Percentiles rank a stretch among this genome's conserved stretches.
These are phyloP conservation scores for Drosophila sturtevanti DNA, from an alignment of 1,140 invertebrate species.

Conservation along the genomic window DNA sequence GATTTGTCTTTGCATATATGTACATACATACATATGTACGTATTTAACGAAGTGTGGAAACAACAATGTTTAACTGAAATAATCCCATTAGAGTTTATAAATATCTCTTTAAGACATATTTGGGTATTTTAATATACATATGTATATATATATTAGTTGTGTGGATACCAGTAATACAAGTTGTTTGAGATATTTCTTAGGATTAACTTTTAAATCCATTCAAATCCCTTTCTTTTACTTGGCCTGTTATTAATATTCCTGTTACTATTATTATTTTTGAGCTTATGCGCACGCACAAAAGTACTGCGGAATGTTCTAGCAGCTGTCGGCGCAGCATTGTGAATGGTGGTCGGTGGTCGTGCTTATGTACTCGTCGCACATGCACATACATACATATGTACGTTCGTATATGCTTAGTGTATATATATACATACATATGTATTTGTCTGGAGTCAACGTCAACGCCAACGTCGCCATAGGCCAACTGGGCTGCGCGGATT, in stretches of 20 bases:
- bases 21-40: no score
- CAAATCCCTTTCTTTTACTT: slow-evolving; percentile 32
- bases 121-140: no score
- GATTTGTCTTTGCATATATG: no score
- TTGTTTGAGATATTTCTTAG: no score
- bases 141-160: not conserved
- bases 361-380: slow-evolving; percentile 33
- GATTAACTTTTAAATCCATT: not conserved
- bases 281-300: slow-evolving; percentile 51
- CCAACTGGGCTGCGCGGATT: slow-evolving; percentile 37
- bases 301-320: slow-evolving; percentile 58
- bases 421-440: no score
- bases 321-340: slow-evolving; percentile 63
- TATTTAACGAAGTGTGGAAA: not conserved
- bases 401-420: not conserved
- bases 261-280: slow-evolving; percentile 20
- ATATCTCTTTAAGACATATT: no score
- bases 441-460: slow-evolving; percentile 8
- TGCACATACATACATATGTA: slow-evolving; percentile 14
- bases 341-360: slow-evolving; percentile 41
- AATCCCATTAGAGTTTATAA: not conserved
- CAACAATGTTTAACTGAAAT: not conserved
- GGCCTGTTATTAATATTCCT: slow-evolving; percentile 22
- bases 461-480: slow-evolving; percentile 25
- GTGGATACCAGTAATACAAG: no score